Percentiles rank a stretch among this genome's conserved stretches.
Evolutionary conservation across 2,888 invertebrate species (phyloP).

Genomic region (Tetropium fuscum): DNA sequence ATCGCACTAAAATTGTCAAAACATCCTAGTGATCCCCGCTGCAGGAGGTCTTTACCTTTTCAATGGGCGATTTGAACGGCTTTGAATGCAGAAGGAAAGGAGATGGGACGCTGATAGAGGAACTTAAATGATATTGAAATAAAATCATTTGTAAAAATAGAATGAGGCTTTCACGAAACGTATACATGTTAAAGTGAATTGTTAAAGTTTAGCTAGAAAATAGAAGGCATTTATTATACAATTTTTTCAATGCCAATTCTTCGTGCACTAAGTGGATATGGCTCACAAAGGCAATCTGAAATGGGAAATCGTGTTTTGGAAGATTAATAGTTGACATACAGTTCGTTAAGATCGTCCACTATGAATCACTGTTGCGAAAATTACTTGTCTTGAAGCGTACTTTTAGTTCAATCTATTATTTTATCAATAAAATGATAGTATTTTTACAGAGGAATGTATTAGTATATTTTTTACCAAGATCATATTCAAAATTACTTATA

Average conservation of each 20-base stretch:
- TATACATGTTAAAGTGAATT: conserved; percentile 21
- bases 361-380: no score
- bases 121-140: conserved; percentile 19
- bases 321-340: conserved; percentile 20
- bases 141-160: conserved; percentile 30
- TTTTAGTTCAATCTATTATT: no score
- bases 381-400: no score
- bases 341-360: no score
- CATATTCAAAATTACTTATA: no score
- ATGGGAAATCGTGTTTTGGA: conserved; percentile 6
- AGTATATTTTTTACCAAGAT: no score
- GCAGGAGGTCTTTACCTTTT: conserved; percentile 48
- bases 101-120: conserved; percentile 13
- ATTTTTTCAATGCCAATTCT: conserved; percentile 21
- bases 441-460: no score
- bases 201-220: conserved; percentile 14
- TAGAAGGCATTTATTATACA: conserved; percentile 14
- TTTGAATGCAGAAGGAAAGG: conserved; percentile 21
- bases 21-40: conserved; percentile 46
- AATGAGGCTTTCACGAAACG: conserved; percentile 21
- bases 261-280: conserved; percentile 1
- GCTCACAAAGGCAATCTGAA: conserved; percentile 13
- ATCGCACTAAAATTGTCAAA: conserved; percentile 49
- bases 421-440: no score
- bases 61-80: conserved; percentile 31